Conservation (phyloP, 2,888 invertebrate genomes). For the Apamea epomidion region DNA sequence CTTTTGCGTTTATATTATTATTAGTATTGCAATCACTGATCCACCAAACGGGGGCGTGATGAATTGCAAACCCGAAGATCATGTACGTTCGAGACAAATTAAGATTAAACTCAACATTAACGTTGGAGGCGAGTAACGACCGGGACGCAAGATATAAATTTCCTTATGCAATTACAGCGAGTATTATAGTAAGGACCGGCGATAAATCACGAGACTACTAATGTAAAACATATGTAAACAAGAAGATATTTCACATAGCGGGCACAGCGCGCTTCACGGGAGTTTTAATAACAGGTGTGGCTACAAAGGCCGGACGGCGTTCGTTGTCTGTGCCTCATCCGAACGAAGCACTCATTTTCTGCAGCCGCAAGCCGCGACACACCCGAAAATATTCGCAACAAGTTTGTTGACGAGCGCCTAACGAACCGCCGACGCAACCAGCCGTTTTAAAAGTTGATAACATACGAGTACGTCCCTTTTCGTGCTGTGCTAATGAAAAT, state of each 20-base stretch:
- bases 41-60: neutral
- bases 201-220: constrained; percentile 46
- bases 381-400: constrained; percentile 71
- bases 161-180: constrained; percentile 26
- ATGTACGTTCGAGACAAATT: neutral
- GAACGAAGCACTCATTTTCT: constrained; percentile 76
- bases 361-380: constrained; percentile 60
- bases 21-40: constrained; percentile 5
- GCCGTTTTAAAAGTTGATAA: constrained; percentile 43
- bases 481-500: constrained; percentile 27
- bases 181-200: constrained; percentile 9
- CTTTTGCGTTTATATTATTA: neutral
- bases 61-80: neutral
- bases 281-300: constrained; percentile 83
- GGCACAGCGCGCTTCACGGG: constrained; percentile 64
- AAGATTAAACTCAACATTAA: constrained; percentile 18
- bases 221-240: constrained; percentile 62
- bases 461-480: constrained; percentile 19
- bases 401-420: constrained; percentile 64
- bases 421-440: constrained; percentile 42
- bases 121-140: constrained; percentile 6
- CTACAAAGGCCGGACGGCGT: constrained; percentile 76
- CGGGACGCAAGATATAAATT: constrained; percentile 39
- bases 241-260: constrained; percentile 59
- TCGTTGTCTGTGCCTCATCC: constrained; percentile 72